A percentile compares a stretch with the other conserved stretches of the same genome.
Conservation (phyloP, 2,888 invertebrate genomes). For the Temnothorax unifasciatus region DNA sequence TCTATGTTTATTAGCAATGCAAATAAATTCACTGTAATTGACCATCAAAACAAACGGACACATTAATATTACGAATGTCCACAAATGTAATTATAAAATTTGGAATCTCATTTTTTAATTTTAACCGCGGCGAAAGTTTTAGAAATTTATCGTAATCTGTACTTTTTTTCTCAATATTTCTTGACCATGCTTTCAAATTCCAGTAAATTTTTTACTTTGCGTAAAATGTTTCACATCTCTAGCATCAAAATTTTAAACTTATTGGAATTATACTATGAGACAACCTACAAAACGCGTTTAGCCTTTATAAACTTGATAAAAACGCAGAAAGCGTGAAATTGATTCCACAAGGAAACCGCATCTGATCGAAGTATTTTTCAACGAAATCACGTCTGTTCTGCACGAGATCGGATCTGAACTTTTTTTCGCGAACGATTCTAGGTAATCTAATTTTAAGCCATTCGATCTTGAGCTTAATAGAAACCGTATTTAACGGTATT, state of each 20-base stretch:
- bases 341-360: constrained; percentile 7
- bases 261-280: background rate
- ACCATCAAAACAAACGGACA: background rate
- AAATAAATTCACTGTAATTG: background rate
- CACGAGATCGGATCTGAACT: constrained; percentile 21
- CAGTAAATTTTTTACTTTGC: background rate
- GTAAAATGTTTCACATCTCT: background rate
- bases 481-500: background rate
- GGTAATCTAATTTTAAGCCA: constrained; percentile 7
- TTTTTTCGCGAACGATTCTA: constrained; percentile 5
- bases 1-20: background rate
- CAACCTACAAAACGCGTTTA: background rate
- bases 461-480: background rate
- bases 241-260: background rate
- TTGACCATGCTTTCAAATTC: background rate
- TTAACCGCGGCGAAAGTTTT: background rate
- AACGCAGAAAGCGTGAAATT: constrained; percentile 38
- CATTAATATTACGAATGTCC: background rate
- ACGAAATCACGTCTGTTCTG: constrained; percentile 7
- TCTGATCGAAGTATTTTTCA: constrained; percentile 17
- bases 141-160: background rate
- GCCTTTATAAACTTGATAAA: constrained; percentile 19
- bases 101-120: background rate
- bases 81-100: constrained; percentile 1
- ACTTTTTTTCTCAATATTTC: background rate